phyloP scores from a whole-genome alignment of 2,113 vertebrate species.

The Poecilia latipinna region DNA sequence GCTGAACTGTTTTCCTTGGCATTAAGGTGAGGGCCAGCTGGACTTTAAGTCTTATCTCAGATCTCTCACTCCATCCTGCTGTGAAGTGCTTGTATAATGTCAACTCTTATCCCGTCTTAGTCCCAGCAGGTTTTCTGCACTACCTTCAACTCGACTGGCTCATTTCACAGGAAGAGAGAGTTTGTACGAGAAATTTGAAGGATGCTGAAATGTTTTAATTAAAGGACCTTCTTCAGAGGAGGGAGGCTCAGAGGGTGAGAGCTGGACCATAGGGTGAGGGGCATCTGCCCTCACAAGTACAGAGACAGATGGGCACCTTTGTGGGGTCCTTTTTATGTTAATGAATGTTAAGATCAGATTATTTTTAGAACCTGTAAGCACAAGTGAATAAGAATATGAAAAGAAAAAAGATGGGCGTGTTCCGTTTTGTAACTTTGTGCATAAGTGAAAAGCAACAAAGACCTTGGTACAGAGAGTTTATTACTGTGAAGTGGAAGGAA shows the following conservation, averaged over 20 bases:
- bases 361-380: background rate
- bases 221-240: conserved; percentile 64
- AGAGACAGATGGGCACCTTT: conserved; percentile 76
- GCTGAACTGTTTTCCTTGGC: conserved; percentile 29
- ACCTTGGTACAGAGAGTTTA: background rate
- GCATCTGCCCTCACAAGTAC: conserved; percentile 76
- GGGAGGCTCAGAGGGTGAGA: conserved; percentile 62
- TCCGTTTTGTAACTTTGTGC: background rate
- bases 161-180: conserved; percentile 13
- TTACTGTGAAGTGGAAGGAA: background rate
- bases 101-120: conserved; percentile 65
- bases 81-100: conserved; percentile 65
- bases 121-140: conserved; percentile 52
- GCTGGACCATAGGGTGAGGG: conserved; percentile 67
- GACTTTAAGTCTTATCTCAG: conserved; percentile 32
- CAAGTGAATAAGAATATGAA: background rate
- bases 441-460: background rate
- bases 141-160: conserved; percentile 25
- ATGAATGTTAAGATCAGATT: conserved; percentile 57
- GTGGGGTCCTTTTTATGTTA: conserved; percentile 52
- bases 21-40: conserved; percentile 43
- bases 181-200: conserved; percentile 27
- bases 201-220: conserved; percentile 73
- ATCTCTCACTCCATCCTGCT: conserved; percentile 55
- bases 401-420: background rate